Evolutionary conservation across 2,888 invertebrate species (phyloP), one percentile per base, ranked within the genome.

Genomic region (Pomacea canaliculata): DNA sequence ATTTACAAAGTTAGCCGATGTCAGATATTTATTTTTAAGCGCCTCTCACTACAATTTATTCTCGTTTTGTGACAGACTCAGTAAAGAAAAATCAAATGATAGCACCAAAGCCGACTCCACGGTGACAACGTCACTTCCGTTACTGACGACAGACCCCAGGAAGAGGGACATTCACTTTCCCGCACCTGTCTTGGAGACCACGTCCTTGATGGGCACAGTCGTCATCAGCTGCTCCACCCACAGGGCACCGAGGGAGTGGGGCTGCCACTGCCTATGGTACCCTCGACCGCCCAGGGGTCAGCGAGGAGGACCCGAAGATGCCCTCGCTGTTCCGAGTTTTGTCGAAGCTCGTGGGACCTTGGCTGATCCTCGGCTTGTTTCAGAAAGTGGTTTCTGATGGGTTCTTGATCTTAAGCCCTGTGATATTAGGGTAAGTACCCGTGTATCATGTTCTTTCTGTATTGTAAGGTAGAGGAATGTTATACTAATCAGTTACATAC

Each of bases 351-450:
- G 72, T 76, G 66, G 80, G 78, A 8, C 27, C 67, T 27, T 72
- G 70, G 65, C 65, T 82, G 70, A 18, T 76, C 16, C 10, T 79
- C 18, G 78, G 81, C 7, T 66, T 80, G n/a, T 23, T 78, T 16
- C 82, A 78, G 74, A 84, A 84, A 68, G 51, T 83, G 19, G 76
- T 80, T n/a, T 71, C 81, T 65, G 84, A 83, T 71, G 27, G 76
- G 12, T 76, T 82, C 56, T 66, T 78, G n/a, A 74, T 84, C 78
- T 59, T 80, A 7, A 81, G 80, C 27, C 84, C 84, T 19, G 65
- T 82, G 2, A 70, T 84, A 18, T 78, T 83, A 19, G 83, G 81
- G 83, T 84, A 70, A 77, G 79, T 69, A 18, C 8, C 8, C 8
- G 8, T 37, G 37, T 37, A 18, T 51, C 16, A 56, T 46, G n/a